Base-by-base conservation (phyloP, 2,888 invertebrate species). In the Apodemia mormo region DNA sequence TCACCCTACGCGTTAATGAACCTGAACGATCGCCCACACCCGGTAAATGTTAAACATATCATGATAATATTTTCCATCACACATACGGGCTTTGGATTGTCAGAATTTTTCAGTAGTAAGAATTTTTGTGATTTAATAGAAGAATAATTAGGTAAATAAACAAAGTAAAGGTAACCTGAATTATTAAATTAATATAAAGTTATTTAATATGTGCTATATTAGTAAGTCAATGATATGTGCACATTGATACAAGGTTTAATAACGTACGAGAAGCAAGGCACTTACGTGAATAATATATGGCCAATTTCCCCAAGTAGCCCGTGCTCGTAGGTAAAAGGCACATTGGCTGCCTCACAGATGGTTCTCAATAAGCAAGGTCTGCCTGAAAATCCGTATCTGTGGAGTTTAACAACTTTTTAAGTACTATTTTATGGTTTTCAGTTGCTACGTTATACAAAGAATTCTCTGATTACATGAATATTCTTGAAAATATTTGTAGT, bases 251-350 rank as follows among this genome's bases (percentile, higher is more conserved):
- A 71, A 74, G 75, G 72, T 69, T 74, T 74, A 73, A 71, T 74
- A 76, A 71, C 71, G 67, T 73, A 69, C 74, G 73, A 75, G 74
- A 71, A 87, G 92, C 92, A 83, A 95, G 92, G 77, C 78, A 93
- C 95, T 95, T 90, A 96, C 95, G 96, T 96, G 83, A 97, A 94
- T 81, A 96, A 86, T 77, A 96, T 95, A 88, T 97, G 96, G 75
- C 96, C 90, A 80, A 97, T 92, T 89, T 97, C 96, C 40, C 95
- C 96, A 74, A 96, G 94, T 79, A 97, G 90, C 6, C 97, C 96
- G 78, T 95, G 95, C 78, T 95, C 95, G 80, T 95, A 94, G 76
- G 93, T 94, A 80, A 97, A 94, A 68, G 96, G 95, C 73, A 94
- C 91, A 77, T 95, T 94, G 0, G 97, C 95, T 43, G 96, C 94